phyloP scores from a whole-genome alignment of 1,140 invertebrate species.

The Papilio polyxenes region DNA sequence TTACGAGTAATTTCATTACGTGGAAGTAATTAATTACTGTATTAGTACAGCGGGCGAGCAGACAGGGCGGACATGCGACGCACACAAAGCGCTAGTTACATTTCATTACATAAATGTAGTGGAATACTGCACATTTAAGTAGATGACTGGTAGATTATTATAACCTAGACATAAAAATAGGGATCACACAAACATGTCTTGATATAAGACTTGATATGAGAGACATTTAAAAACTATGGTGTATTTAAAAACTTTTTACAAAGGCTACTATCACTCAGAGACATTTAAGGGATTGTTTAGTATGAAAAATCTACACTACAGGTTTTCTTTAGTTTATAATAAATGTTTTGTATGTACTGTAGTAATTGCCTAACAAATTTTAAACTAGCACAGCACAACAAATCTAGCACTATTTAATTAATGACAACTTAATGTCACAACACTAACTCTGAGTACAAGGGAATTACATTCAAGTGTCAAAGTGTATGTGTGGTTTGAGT shows the following conservation, averaged over 20 bases:
- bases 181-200: background rate
- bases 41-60: background rate
- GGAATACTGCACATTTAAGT: background rate
- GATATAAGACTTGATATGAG: too few relatives aligned
- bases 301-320: too few relatives aligned
- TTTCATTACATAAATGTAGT: conserved; percentile 24
- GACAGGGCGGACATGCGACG: background rate
- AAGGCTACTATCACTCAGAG: too few relatives aligned
- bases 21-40: background rate
- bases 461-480: conserved; percentile 34
- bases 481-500: conserved; percentile 3
- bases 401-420: background rate
- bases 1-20: conserved; percentile 6
- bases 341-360: too few relatives aligned
- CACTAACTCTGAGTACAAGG: background rate
- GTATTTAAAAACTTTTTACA: too few relatives aligned
- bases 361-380: too few relatives aligned
- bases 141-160: background rate
- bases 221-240: too few relatives aligned
- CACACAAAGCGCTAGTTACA: conserved; percentile 21
- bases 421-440: background rate
- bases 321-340: too few relatives aligned
- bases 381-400: background rate
- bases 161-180: background rate
- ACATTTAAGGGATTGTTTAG: too few relatives aligned